Percentiles rank a stretch among this genome's conserved stretches.
These are phyloP conservation scores for Anniella stebbinsi DNA, from an alignment of 2,797 vertebrate genomes.

Conservation along the genomic window DNA sequence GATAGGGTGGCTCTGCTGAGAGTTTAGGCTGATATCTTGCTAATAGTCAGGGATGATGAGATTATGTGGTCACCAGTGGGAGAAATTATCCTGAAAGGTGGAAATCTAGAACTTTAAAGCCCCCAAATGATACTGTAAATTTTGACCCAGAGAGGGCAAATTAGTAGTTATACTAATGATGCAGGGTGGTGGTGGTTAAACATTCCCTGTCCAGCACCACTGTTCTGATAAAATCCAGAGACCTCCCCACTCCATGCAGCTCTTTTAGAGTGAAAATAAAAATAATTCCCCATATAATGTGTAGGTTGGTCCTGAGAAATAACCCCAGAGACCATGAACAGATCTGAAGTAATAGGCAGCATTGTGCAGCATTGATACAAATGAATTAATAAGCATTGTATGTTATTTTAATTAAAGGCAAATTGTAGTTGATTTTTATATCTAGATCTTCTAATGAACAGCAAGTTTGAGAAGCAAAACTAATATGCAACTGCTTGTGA, in stretches of 20 bases:
- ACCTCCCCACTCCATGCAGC: not conserved
- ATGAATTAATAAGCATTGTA: slow-evolving; percentile 23
- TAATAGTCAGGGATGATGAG: not conserved
- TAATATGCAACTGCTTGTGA: not conserved
- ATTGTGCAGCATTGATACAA: slow-evolving; percentile 32
- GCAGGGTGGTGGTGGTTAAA: not conserved
- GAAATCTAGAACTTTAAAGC: not conserved
- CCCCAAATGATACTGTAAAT: not conserved
- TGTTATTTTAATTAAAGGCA: not conserved
- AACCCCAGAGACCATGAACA: not conserved
- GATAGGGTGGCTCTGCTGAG: not conserved
- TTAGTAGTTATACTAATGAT: not conserved
- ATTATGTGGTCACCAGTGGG: not conserved
- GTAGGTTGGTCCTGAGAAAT: not conserved
- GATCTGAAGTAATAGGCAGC: slow-evolving; percentile 39
- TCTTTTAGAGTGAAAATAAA: not conserved
- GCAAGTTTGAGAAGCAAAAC: not conserved
- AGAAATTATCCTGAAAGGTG: not conserved
- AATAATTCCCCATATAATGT: not conserved
- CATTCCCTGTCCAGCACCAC: not conserved
- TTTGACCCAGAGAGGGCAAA: not conserved
- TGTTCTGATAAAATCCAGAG: not conserved
- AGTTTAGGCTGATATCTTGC: not conserved
- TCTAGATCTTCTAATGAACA: not conserved
- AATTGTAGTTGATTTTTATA: not conserved